phyloP scores from a whole-genome alignment of 1,140 invertebrate species.

The Papilio helenus region DNA sequence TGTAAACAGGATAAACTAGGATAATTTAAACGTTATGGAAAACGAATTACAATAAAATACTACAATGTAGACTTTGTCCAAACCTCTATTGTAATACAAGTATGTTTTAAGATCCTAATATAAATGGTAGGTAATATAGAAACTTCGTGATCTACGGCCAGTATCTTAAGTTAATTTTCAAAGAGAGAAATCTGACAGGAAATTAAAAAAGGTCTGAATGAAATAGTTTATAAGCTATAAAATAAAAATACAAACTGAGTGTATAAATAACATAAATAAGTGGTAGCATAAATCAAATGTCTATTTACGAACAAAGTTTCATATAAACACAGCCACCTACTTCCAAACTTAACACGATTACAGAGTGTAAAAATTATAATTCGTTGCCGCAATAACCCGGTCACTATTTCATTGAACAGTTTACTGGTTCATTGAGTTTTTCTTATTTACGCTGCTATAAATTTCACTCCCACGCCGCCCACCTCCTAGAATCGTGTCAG shows the following conservation, averaged over 20 bases:
- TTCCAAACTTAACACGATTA: conserved; percentile 24
- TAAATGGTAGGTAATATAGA: no score
- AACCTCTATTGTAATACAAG: background rate
- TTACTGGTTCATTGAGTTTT: conserved; percentile 55
- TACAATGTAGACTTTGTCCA: background rate
- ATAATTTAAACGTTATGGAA: background rate
- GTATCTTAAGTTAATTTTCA: no score
- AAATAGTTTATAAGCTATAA: no score
- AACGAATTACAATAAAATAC: background rate
- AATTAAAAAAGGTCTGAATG: no score
- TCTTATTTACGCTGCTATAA: conserved; percentile 65
- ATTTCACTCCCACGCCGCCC: conserved; percentile 56
- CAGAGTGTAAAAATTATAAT: conserved; percentile 16
- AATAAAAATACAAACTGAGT: background rate
- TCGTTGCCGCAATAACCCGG: conserved; percentile 46
- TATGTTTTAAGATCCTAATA: no score
- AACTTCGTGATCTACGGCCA: no score
- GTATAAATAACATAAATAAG: background rate
- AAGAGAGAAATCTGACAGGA: no score
- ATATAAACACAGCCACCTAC: background rate
- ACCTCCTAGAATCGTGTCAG: conserved; percentile 49
- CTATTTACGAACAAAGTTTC: background rate
- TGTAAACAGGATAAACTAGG: conserved; percentile 42
- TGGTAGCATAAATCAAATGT: conserved; percentile 1
- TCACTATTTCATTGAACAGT: conserved; percentile 57